phyloP scores from a whole-genome alignment of 1,140 invertebrate species.

The Uloborus diversus region DNA sequence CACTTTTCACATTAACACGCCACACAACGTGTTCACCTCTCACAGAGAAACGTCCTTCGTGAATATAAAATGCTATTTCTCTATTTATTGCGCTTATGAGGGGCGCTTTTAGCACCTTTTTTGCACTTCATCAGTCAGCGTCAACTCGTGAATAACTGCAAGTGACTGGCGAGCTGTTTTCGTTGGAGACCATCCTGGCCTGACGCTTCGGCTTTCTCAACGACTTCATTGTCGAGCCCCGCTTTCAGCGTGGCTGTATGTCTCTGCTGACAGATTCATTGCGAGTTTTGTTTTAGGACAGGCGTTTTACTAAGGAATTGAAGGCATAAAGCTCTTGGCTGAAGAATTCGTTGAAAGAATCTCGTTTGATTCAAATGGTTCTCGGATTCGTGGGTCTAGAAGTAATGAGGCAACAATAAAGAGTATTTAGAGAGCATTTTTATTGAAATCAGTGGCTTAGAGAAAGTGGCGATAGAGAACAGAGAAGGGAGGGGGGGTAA shows the following conservation, averaged over 20 bases:
- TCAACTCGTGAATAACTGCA: not conserved
- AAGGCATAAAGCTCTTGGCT: no score
- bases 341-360: no score
- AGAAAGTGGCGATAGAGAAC: no score
- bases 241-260: not conserved
- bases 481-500: no score
- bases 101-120: constrained; percentile 38
- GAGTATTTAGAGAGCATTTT: no score
- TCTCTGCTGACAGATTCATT: constrained; percentile 4
- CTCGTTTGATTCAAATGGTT: no score
- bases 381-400: no score
- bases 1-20: not conserved
- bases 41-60: constrained; percentile 16
- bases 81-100: constrained; percentile 12
- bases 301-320: no score
- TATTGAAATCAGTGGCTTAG: no score
- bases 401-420: no score
- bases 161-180: not conserved
- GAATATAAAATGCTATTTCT: constrained; percentile 20
- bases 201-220: not conserved
- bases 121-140: constrained; percentile 29
- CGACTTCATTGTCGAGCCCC: not conserved
- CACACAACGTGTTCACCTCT: no score
- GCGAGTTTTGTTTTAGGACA: no score
- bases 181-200: not conserved